Evolutionary conservation across 2,797 vertebrate species (phyloP).

Genomic region (Hemitrygon akajei): DNA sequence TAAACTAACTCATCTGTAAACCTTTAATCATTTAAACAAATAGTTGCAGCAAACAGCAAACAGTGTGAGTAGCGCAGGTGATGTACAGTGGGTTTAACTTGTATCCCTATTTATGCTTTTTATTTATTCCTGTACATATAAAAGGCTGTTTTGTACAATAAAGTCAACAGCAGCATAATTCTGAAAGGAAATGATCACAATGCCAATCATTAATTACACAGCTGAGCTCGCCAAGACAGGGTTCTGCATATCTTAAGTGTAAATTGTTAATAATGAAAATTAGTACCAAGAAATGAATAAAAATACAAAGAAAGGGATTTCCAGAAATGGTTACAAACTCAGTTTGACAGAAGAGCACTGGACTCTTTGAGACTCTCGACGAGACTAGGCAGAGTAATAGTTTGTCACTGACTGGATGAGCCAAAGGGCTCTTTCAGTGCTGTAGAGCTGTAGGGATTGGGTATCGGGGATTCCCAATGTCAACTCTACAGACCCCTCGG

Average conservation of each 20-base stretch:
- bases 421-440: too few species aligned
- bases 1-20: background rate
- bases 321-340: background rate
- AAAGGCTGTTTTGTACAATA: background rate
- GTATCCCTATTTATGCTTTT: background rate
- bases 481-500: too few species aligned
- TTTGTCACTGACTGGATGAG: too few species aligned
- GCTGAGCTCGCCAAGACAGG: background rate
- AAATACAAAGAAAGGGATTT: background rate
- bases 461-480: too few species aligned
- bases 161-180: conserved; percentile 9
- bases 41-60: background rate
- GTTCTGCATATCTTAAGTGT: too few species aligned
- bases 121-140: background rate
- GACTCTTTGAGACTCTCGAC: too few species aligned
- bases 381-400: too few species aligned
- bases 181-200: background rate
- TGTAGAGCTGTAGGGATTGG: too few species aligned
- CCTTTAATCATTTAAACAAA: conserved; percentile 30
- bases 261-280: background rate
- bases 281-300: background rate
- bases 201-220: background rate
- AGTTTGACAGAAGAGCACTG: background rate
- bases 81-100: background rate
- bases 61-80: background rate